Evolutionary conservation across 1,140 invertebrate genomes (phyloP), one percentile per base, ranked within the genome.

Genomic region (Bombus impatiens): DNA sequence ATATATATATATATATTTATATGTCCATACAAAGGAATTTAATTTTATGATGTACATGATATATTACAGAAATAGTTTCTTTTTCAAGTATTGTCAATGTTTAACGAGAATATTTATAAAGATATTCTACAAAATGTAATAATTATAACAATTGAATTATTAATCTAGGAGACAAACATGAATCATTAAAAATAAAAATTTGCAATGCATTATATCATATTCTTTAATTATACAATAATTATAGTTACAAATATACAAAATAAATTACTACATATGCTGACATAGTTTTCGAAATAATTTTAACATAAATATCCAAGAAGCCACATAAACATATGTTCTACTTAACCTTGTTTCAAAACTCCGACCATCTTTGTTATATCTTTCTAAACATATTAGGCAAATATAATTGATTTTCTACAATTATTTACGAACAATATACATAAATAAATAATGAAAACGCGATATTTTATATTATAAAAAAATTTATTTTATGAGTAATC

Each of bases 301-400:
- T 10, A 15, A 32, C 22, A 22, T 25, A 62, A 42, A 25, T 78
- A 47, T 25, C 5, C 18, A 42, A 78, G 28, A 62, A 78, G 22
- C 12, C 9, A 65, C 18, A 42, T 42, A 42, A 78, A 62, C 76
- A 78, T 78, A 78, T 78, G 76, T 77, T 77, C 15, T 57, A 28
- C 32, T 77, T 57, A 77, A 77, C 75, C 35, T 37, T 37, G 15
- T 37, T 37, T 28, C 4, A 57, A 35, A 37, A 44, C 28, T 76
- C 12, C n/a, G 3, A 76, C 2, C 8, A 59, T 37, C 37, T 77
- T 28, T n/a, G 0, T 28, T 37, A 18, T 37, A 57, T 28, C 13
- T 76, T 76, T 37, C 6, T 22, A 6, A 76, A 57, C 12, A 28
- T 37, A 37, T 22, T 32, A 57, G 28, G 8, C 10, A n/a, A 37